phyloP scores from a whole-genome alignment of 2,888 invertebrate species.

The Phanerotoma sp. region DNA sequence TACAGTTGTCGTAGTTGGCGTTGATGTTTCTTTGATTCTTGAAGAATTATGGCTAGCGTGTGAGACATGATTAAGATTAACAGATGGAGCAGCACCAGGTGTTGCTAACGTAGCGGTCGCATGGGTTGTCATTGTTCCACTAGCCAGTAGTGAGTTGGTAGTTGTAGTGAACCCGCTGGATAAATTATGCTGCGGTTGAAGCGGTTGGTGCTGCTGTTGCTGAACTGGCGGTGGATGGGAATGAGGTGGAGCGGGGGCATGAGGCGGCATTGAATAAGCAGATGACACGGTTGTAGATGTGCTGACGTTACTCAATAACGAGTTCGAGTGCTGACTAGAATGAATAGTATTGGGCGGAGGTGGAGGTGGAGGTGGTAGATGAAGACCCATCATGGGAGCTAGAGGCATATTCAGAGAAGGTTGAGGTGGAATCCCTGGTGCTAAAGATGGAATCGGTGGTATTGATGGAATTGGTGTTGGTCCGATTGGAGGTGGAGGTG shows the following conservation, averaged over 20 bases:
- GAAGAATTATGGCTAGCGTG: constrained; percentile 35
- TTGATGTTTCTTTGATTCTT: constrained; percentile 38
- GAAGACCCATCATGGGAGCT: constrained; percentile 44
- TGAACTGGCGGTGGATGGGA: constrained; percentile 19
- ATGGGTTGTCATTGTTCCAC: constrained; percentile 56
- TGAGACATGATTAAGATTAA: constrained; percentile 37
- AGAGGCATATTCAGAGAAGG: constrained; percentile 39
- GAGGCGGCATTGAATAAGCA: constrained; percentile 30
- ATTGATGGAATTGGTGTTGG: constrained; percentile 42
- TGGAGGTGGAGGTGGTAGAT: constrained; percentile 44
- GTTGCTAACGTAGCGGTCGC: constrained; percentile 40
- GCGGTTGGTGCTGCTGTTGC: constrained; percentile 26
- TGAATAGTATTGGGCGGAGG: constrained; percentile 47
- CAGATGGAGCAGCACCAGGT: constrained; percentile 34
- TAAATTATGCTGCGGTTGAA: constrained; percentile 30
- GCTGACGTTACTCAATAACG: constrained; percentile 42
- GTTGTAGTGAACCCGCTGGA: constrained; percentile 57
- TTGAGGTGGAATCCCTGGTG: constrained; percentile 36
- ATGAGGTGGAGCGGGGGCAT: constrained; percentile 12
- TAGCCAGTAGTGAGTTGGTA: constrained; percentile 56
- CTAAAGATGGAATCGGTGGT: constrained; percentile 40
- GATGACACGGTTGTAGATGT: constrained; percentile 32
- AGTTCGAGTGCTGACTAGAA: constrained; percentile 53
- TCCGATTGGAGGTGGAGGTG: constrained; percentile 39
- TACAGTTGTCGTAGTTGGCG: constrained; percentile 26